These are phyloP conservation scores for Lottia scabra DNA, from an alignment of 2,888 invertebrate species.

Conservation along the genomic window DNA sequence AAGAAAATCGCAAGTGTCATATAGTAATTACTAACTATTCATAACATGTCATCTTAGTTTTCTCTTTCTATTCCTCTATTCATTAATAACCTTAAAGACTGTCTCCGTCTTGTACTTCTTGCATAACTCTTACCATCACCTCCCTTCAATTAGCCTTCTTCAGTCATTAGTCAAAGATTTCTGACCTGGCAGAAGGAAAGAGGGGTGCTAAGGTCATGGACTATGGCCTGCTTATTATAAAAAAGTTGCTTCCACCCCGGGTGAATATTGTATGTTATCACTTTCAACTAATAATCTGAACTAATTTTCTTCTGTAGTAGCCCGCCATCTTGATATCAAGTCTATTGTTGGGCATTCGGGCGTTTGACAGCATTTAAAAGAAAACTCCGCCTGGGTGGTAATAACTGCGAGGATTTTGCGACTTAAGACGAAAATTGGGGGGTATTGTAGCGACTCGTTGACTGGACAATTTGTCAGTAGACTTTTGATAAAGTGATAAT, in stretches of 20 bases:
- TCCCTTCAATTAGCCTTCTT: neutral
- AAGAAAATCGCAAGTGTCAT: neutral
- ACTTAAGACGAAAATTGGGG: slow-evolving; percentile 7
- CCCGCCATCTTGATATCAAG: slow-evolving; percentile 4
- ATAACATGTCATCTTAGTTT: neutral
- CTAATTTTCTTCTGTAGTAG: slow-evolving; percentile 4
- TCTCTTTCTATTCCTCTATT: neutral
- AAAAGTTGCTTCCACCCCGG: neutral
- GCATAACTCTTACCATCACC: neutral
- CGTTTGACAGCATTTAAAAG: slow-evolving; percentile 1
- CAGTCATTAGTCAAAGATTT: neutral
- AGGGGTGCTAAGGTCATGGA: slow-evolving; percentile 4
- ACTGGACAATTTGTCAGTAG: slow-evolving; percentile 4
- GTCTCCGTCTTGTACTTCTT: neutral
- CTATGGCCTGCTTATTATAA: neutral
- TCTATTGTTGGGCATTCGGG: neutral
- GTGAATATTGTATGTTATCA: slow-evolving; percentile 5
- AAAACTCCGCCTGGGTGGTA: slow-evolving; percentile 5
- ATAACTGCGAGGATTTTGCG: neutral
- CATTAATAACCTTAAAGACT: neutral
- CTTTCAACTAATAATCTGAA: slow-evolving; percentile 6
- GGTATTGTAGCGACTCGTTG: slow-evolving; percentile 5
- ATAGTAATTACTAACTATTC: neutral
- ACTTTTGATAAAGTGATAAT: slow-evolving; percentile 2
- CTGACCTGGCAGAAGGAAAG: neutral